Evolutionary conservation across 2,888 invertebrate species (phyloP).

Genomic region (Brassicogethes aeneus): DNA sequence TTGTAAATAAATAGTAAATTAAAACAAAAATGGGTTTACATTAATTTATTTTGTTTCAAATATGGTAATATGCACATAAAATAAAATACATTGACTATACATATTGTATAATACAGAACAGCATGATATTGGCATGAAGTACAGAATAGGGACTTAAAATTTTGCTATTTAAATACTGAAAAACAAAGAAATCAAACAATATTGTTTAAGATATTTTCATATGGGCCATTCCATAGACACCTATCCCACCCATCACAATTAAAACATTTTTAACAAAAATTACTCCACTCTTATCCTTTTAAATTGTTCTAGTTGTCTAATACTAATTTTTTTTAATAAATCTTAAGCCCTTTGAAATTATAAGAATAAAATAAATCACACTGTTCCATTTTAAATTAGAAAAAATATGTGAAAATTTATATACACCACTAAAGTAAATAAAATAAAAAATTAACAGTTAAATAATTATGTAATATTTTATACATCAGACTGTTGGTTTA

Average conservation of each 20-base stretch:
- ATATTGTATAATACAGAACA: conserved; percentile 25
- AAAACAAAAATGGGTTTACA: neutral
- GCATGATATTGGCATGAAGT: conserved; percentile 18
- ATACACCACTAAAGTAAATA: conserved; percentile 17
- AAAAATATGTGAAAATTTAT: conserved; percentile 14
- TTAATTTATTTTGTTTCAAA: conserved; percentile 16
- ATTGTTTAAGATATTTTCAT: too few relatives aligned
- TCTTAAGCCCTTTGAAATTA: too few relatives aligned
- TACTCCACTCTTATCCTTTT: too few relatives aligned
- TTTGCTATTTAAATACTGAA: too few relatives aligned
- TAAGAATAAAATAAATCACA: conserved; percentile 13
- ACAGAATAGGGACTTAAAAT: too few relatives aligned
- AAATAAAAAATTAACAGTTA: conserved; percentile 18
- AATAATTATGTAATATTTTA: conserved; percentile 19
- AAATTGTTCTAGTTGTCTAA: too few relatives aligned
- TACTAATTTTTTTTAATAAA: too few relatives aligned
- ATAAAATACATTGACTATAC: conserved; percentile 31
- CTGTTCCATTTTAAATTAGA: conserved; percentile 14
- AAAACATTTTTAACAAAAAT: too few relatives aligned
- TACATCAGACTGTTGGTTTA: conserved; percentile 22
- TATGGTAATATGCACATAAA: conserved; percentile 28
- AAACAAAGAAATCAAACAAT: too few relatives aligned
- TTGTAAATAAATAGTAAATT: neutral
- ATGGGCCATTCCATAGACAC: too few relatives aligned
- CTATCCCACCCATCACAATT: too few relatives aligned